Base-by-base conservation (phyloP, 2,888 invertebrate genomes). In the Drosophila eohydei region DNA sequence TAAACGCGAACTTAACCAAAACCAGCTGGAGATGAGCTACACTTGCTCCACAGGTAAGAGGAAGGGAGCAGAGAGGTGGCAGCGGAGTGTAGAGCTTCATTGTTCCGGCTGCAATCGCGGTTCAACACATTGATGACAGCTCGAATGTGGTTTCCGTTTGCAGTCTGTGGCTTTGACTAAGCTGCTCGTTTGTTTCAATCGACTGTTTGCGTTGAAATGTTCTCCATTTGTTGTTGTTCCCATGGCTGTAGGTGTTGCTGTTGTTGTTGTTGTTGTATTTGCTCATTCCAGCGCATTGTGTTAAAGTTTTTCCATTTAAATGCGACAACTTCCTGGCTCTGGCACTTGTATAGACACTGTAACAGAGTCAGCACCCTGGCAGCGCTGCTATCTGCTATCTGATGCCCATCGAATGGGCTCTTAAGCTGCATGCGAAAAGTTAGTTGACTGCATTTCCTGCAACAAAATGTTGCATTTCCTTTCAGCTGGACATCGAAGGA, bases 391-490 rank as follows among this genome's bases (percentile, higher is more conserved):
- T 21, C 54, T 52, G 52, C 40, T 16, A 30, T 40, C 26, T 16
- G 30, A 6, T 21, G 32, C 8, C 34, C 43, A 50, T 26, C 38
- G 48, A 44, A n/a, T 21, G 51, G 30, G 16, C 62, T 62, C 55
- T 77, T 71, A 59, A 70, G 67, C 61, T 62, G 48, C 43, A 21
- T 50, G 28, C 50, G 51, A 62, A 74, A 81, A 85, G 74, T 77
- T 81, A 58, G 69, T 26, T 71, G 70, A 79, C 43, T 83, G 83
- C 83, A 80, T 75, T 83, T 83, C 86, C 83, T 65, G 71, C 65
- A 73, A 51, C 78, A 74, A 83, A 83, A 83, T 80, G 81, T 78
- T 83, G 80, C 80, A 83, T 81, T 83, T 83, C 86, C 86, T 78
- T 44, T 40, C 14, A 51, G 28, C 70, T 76, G 78, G 78, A 76